Conservation (phyloP, 2,888 invertebrate genomes). For the Diarsia brunnea region DNA sequence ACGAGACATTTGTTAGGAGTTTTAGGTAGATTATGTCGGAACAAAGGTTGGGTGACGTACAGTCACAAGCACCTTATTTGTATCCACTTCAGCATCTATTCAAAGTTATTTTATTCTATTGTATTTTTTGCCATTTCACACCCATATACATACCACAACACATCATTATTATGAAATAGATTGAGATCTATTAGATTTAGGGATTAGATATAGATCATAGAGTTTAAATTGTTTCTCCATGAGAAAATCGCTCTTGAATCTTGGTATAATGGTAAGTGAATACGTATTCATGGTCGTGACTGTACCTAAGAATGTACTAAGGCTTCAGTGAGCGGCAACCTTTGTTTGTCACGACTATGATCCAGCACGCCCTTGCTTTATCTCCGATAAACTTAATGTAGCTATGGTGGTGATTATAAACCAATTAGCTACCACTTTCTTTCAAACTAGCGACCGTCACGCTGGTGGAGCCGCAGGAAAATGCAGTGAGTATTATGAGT, state of each 20-base stretch:
- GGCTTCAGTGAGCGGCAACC: slow-evolving; percentile 60
- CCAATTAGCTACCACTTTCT: slow-evolving; percentile 17
- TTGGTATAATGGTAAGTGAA: background rate
- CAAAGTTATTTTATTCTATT: background rate
- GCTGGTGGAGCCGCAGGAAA: background rate
- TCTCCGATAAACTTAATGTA: slow-evolving; percentile 4
- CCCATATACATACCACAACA: too few species aligned
- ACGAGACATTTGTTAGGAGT: slow-evolving; percentile 65
- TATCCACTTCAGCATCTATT: background rate
- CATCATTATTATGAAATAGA: background rate
- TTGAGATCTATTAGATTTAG: too few species aligned
- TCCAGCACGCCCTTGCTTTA: slow-evolving; percentile 21
- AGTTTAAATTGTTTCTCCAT: background rate
- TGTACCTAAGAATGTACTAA: slow-evolving; percentile 10
- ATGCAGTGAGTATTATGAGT: too few species aligned
- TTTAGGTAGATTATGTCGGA: slow-evolving; percentile 62
- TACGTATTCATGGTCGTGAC: background rate
- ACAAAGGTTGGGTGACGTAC: slow-evolving; percentile 57
- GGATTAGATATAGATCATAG: background rate
- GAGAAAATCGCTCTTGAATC: background rate
- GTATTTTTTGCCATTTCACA: background rate
- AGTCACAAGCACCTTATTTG: background rate
- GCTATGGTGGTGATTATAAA: slow-evolving; percentile 32
- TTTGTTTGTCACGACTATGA: slow-evolving; percentile 65
- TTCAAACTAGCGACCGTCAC: background rate